Evolutionary conservation across 2,888 invertebrate genomes (phyloP), one percentile per base, ranked within the genome.

Genomic region (Cephus spinipes): DNA sequence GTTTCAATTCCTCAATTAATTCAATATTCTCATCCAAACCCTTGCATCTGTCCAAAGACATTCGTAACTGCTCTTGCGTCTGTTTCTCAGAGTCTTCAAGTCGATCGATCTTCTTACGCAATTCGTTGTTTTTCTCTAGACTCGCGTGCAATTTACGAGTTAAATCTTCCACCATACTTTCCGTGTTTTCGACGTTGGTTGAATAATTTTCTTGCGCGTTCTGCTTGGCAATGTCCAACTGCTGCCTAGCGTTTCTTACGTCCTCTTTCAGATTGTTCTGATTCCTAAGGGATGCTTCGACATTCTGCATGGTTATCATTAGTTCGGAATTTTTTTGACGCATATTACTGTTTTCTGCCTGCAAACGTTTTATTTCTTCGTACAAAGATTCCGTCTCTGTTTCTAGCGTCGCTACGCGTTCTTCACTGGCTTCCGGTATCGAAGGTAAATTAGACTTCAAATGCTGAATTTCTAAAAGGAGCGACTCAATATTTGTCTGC

Each of bases 181-280:
- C 77, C n/a, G 79, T 77, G 68, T 84, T 83, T 71, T 81, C 81
- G 11, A 83, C 81, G n/a, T 83, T 81, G 76, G 81, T 83, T 34
- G 92, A 86, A 9, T 89, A 87, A 55, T 23, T 55, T 69, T 91
- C 89, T 83, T 92, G 92, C 33, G 93, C 87, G 74, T 93, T 93
- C 83, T 92, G 92, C 1, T 93, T 87, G 86, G 93, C 91, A 83
- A 92, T 92, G 11, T 91, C 92, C 71, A 93, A 86, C 74, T 93
- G 88, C 6, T 93, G 92, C 87, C 93, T 93, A 81, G 93, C 93
- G 85, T 93, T 93, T 88, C 92, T 92, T 73, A 93, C 85, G 79
- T 93, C 93, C 81, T 93, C 93, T 74, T 93, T 91, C 82, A 94
- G 92, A 84, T 93, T 94, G 55, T 93, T 92, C 4, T 93, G 89